Base-by-base conservation (phyloP, 1,140 invertebrate species). In the Sarcophaga peregrina region DNA sequence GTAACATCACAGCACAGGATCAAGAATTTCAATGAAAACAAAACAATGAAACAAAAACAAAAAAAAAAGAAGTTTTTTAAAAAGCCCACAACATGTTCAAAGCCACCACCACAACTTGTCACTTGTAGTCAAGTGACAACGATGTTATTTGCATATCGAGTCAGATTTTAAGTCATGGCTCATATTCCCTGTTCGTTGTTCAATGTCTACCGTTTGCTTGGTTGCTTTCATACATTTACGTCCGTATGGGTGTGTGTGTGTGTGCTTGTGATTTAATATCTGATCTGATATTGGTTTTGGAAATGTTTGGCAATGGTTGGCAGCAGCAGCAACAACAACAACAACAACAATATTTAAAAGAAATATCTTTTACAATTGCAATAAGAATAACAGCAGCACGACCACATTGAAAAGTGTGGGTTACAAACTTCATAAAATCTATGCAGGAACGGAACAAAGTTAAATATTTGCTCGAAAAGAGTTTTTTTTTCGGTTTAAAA, bases 131-230 rank as follows among this genome's bases (percentile, higher is more conserved):
- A 50, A 78, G 75, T 78, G 75, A 78, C 75, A 78, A 78, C 47
- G 47, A 78, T 78, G 75, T 78, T 78, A 78, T 78, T 78, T 78
- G 75, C 75, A 78, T 78, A 78, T 78, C 75, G 75, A 78, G 20
- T 78, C 73, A 48, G n/a, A 76, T 37, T 37, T 37, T 37, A 37
- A 37, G 9, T 45, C 47, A 78, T 47, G n/a, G 47, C 47, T 78
- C 75, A 78, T 78, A 78, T 78, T 76, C 45, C 74, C 50, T 20
- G 11, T 46, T 15, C 37, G 62, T 76, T 76, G 47, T 52, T 78
- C 47, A n/a, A 46, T 9, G 62, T 47, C 47, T 37, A 13, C 10
- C 9, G 68, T 73, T 74, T 13, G 25, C 8, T 45, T 74, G 37
- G 20, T 37, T 9, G 9, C 8, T 20, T 45, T 8, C 37, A 5